Conservation (phyloP, 2,113 vertebrate species). For the Dendropsophus ebraccatus region DNA sequence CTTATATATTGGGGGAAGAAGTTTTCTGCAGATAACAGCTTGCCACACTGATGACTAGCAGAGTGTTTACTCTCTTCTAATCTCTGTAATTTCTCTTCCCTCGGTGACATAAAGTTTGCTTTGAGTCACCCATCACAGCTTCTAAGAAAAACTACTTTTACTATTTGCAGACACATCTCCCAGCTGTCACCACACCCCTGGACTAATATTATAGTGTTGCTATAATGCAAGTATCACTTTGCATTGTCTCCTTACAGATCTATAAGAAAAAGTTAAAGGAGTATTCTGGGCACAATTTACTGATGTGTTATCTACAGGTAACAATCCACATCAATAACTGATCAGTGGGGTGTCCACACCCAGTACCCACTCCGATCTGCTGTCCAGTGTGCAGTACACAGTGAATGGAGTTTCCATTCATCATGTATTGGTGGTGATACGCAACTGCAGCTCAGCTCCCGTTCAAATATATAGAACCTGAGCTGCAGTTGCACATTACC, state of each 20-base stretch:
- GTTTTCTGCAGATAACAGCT: not conserved
- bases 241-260: not conserved
- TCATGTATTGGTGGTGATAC: too few relatives aligned
- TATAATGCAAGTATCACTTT: not conserved
- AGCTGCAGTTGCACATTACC: too few relatives aligned
- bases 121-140: slow-evolving; percentile 27
- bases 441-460: too few relatives aligned
- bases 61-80: slow-evolving; percentile 18
- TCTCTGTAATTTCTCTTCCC: slow-evolving; percentile 29
- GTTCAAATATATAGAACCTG: too few relatives aligned
- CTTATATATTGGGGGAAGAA: too few relatives aligned
- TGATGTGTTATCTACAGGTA: too few relatives aligned
- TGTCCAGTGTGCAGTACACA: too few relatives aligned
- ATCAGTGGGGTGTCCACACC: too few relatives aligned
- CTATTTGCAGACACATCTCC: not conserved
- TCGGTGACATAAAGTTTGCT: slow-evolving; percentile 22
- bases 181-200: slow-evolving; percentile 1
- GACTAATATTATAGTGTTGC: not conserved
- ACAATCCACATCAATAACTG: too few relatives aligned
- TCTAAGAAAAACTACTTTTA: slow-evolving; percentile 31
- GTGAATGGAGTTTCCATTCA: too few relatives aligned
- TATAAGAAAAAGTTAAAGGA: not conserved
- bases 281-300: too few relatives aligned
- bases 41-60: not conserved
- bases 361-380: too few relatives aligned